These are phyloP conservation scores for Halcyon badia DNA, from an alignment of 2,797 vertebrate genomes.

Conservation along the genomic window DNA sequence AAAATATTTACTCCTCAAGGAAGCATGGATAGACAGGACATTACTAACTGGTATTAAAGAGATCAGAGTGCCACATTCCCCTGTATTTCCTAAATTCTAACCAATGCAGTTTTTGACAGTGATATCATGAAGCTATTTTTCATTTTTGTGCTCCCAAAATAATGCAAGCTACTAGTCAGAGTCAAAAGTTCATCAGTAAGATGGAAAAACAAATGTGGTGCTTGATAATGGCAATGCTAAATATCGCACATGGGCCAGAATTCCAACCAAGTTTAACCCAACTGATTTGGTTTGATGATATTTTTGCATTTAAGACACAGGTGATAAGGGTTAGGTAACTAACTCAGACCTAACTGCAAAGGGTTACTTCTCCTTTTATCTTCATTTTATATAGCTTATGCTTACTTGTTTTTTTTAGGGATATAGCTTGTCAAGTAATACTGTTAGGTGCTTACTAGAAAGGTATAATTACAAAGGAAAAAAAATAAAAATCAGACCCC, in stretches of 20 bases:
- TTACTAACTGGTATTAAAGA: background rate
- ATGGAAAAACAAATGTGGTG: background rate
- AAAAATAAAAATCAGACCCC: background rate
- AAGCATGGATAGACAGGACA: background rate
- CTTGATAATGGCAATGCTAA: background rate
- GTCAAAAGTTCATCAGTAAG: background rate
- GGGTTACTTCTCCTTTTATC: background rate
- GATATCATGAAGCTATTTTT: background rate
- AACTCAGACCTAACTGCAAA: background rate
- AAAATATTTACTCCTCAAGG: background rate
- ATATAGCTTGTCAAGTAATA: background rate
- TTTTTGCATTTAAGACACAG: background rate
- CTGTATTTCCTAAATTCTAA: background rate
- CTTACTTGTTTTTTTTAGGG: background rate
- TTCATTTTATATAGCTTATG: background rate
- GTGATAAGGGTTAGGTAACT: background rate
- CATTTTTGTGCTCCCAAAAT: background rate
- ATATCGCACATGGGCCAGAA: background rate
- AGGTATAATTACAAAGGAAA: background rate
- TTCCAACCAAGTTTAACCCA: background rate
- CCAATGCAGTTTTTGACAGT: fast-evolving
- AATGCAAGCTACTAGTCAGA: background rate
- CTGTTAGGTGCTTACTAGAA: background rate
- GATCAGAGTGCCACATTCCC: background rate
- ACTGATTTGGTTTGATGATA: background rate